Conservation (phyloP, 2,113 vertebrate genomes). For the Trinectes maculatus region DNA sequence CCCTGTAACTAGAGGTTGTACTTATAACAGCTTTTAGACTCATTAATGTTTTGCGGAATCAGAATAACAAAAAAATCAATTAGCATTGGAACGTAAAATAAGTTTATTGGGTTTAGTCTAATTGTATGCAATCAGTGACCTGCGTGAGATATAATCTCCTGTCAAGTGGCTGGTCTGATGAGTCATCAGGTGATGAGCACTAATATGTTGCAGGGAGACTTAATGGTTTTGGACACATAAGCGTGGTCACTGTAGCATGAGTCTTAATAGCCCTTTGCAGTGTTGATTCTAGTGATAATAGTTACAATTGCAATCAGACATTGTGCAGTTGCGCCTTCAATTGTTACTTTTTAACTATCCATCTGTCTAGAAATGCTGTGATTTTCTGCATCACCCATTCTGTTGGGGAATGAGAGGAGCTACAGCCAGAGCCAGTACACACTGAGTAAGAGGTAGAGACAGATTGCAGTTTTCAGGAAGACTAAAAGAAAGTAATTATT, state of each 20-base stretch:
- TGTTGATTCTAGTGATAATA: background rate
- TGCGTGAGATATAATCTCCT: slow-evolving; percentile 3
- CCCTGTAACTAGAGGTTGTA: background rate
- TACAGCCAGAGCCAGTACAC: background rate
- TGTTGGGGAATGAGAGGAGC: background rate
- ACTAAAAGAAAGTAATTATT: background rate
- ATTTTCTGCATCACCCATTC: background rate
- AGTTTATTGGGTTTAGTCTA: background rate
- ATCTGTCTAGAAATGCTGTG: background rate
- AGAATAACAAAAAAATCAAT: background rate
- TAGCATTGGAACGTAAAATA: background rate
- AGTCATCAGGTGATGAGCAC: slow-evolving; percentile 7
- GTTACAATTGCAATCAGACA: background rate
- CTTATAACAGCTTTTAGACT: background rate
- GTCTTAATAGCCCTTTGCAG: background rate
- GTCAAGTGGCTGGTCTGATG: slow-evolving; percentile 17
- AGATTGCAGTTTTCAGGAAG: background rate
- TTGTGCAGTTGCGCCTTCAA: background rate
- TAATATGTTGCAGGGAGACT: background rate
- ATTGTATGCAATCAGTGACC: slow-evolving; percentile 21
- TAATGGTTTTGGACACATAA: background rate
- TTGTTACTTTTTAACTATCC: background rate
- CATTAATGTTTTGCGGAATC: background rate
- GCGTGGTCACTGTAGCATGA: no score
- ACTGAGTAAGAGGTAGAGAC: background rate